Percentiles rank a stretch among this genome's conserved stretches.
Evolutionary conservation across 1,140 invertebrate species (phyloP).

Genomic region (Pseudomyrmex cubaensis): DNA sequence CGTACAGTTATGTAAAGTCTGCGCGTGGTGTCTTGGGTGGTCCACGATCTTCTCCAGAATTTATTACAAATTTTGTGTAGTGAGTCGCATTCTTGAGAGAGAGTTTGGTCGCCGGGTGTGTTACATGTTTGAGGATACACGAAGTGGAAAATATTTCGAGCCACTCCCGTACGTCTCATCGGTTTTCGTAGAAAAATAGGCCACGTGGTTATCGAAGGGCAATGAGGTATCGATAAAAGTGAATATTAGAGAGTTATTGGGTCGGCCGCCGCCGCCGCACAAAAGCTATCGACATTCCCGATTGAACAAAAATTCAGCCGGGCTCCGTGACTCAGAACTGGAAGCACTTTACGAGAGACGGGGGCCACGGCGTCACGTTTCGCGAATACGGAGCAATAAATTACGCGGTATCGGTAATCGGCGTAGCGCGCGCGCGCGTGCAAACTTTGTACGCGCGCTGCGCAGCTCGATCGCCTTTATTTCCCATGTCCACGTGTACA

Average conservation of each 20-base stretch:
- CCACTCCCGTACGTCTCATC: not conserved
- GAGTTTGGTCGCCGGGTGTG: not conserved
- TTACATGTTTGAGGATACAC: not conserved
- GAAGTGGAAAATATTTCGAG: not conserved
- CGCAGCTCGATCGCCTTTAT: conserved; percentile 47
- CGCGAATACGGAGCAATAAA: conserved; percentile 82
- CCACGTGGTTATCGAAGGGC: not conserved
- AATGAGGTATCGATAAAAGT: not conserved
- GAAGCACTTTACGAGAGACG: conserved; percentile 80
- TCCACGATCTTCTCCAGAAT: conserved; percentile 29
- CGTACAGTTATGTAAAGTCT: conserved; percentile 49
- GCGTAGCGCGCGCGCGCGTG: conserved; percentile 69
- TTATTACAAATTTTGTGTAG: conserved; percentile 42
- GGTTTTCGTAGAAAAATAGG: conserved; percentile 26
- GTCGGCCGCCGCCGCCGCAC: conserved; percentile 60
- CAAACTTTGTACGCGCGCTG: conserved; percentile 66
- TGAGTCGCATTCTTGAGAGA: not conserved
- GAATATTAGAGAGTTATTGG: conserved; percentile 74
- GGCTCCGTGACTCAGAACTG: conserved; percentile 79
- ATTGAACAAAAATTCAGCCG: conserved; percentile 80
- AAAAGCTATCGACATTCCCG: conserved; percentile 80
- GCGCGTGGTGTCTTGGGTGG: conserved; percentile 30
- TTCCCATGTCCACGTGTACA: conserved; percentile 65
- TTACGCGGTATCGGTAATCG: conserved; percentile 84
- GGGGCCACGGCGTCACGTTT: conserved; percentile 79